phyloP scores from a whole-genome alignment of 2,113 vertebrate genomes.

The Nettapus auritus region DNA sequence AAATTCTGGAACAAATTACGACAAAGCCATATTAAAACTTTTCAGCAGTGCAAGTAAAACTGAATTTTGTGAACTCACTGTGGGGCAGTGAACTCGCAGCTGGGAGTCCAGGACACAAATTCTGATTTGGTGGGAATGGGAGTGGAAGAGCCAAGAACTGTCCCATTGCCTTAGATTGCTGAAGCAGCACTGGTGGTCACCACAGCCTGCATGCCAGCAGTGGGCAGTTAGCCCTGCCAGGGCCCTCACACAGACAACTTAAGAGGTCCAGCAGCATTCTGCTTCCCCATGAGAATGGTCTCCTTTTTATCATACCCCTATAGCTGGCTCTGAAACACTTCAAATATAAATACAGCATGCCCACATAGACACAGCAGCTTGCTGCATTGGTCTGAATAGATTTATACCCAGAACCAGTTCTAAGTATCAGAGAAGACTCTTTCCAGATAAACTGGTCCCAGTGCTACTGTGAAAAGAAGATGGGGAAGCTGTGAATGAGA shows the following conservation, averaged over 20 bases:
- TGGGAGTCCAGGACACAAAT: not conserved
- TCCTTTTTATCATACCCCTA: not conserved
- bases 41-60: not conserved
- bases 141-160: not conserved
- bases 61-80: not conserved
- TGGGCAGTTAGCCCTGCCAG: not conserved
- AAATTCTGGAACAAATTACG: not conserved
- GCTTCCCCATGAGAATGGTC: not conserved
- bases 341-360: not conserved
- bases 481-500: not conserved
- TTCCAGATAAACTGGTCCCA: not conserved
- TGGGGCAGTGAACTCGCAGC: not conserved
- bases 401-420: not conserved
- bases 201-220: not conserved
- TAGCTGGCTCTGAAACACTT: not conserved
- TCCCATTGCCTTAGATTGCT: not conserved
- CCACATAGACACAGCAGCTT: not conserved
- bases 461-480: not conserved
- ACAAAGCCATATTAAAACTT: not conserved
- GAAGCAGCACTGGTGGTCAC: no score
- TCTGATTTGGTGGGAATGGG: no score
- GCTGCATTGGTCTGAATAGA: not conserved
- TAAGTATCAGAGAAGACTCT: not conserved
- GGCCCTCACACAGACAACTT: rapidly evolving
- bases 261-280: not conserved